Percentiles rank a stretch among this genome's conserved stretches.
Evolutionary conservation across 1,140 invertebrate species (phyloP).

Genomic region (Octopus sinensis): DNA sequence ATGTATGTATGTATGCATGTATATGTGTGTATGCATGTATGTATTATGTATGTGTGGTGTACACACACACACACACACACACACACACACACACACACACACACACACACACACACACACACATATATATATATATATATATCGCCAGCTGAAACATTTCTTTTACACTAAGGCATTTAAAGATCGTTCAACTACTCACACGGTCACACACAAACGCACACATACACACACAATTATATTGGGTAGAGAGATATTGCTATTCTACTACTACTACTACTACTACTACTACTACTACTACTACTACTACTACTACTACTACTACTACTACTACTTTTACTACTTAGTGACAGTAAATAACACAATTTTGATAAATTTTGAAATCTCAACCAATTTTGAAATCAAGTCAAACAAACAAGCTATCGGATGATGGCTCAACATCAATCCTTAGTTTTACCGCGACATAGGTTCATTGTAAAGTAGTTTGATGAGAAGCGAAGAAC

Average conservation of each 20-base stretch:
- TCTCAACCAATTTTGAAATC: no score
- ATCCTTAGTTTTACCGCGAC: no score
- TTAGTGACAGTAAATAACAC: no score
- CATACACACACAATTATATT: neutral
- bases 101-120: neutral
- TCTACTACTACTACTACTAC: neutral
- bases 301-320: neutral
- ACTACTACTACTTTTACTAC: no score
- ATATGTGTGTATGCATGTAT: neutral
- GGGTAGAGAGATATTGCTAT: neutral
- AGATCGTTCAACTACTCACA: neutral
- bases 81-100: neutral
- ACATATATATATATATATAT: neutral
- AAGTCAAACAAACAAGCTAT: no score
- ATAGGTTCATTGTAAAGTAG: no score
- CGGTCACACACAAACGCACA: neutral
- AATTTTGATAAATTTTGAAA: no score
- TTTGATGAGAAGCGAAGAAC: no score
- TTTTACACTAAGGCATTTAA: neutral
- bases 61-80: neutral
- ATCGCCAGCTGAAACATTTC: neutral
- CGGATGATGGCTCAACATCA: no score
- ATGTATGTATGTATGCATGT: neutral
- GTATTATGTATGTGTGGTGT: no score
- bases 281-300: neutral